Conservation (phyloP, 2,113 vertebrate genomes). For the Gobio gobio region DNA sequence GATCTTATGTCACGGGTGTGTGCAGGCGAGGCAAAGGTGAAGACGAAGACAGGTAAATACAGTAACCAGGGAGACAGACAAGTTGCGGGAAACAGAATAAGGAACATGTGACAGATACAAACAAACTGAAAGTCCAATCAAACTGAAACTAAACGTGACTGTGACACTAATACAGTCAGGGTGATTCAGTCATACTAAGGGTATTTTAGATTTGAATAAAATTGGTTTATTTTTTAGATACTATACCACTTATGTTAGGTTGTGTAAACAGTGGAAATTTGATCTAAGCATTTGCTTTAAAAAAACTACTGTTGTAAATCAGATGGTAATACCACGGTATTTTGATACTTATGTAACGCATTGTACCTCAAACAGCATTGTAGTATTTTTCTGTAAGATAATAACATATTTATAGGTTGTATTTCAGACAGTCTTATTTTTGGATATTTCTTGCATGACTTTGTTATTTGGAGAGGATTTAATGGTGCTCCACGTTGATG, state of each 20-base stretch:
- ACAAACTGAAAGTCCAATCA: too few species aligned
- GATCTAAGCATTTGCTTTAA: too few species aligned
- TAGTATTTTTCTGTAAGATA: background rate
- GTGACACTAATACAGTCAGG: too few species aligned
- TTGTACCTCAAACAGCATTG: background rate
- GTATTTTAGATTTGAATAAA: background rate
- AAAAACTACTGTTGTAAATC: background rate
- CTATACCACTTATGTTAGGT: background rate
- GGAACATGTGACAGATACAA: too few species aligned
- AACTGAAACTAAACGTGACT: too few species aligned
- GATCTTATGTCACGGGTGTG: too few species aligned
- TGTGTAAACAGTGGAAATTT: background rate
- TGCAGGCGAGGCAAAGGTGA: too few species aligned
- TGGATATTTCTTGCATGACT: background rate
- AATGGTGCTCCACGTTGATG: constrained; percentile 61
- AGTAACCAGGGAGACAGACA: too few species aligned
- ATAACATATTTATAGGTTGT: background rate
- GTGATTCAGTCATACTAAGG: too few species aligned
- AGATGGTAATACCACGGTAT: background rate
- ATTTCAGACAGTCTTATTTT: background rate
- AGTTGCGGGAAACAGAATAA: too few species aligned
- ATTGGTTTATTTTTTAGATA: background rate
- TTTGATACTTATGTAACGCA: background rate
- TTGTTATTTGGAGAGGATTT: constrained; percentile 38
- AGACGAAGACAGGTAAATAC: too few species aligned